phyloP scores from a whole-genome alignment of 1,140 invertebrate species.

The Aphelenchoides besseyi region DNA sequence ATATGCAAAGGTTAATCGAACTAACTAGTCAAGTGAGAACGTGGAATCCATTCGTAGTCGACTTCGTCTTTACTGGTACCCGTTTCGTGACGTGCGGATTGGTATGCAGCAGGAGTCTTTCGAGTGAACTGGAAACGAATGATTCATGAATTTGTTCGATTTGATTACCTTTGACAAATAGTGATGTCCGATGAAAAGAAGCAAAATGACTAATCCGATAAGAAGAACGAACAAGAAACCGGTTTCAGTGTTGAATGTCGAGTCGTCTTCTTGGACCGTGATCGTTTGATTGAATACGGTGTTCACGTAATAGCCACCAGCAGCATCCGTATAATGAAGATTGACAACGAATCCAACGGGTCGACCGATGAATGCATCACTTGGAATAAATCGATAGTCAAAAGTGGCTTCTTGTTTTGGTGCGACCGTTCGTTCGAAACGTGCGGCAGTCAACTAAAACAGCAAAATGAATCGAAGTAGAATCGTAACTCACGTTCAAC shows the following conservation, averaged over 20 bases:
- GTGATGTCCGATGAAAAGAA: slow-evolving; percentile 84
- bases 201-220: slow-evolving; percentile 78
- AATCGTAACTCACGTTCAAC: slow-evolving; percentile 73
- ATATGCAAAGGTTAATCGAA: slow-evolving; percentile 2
- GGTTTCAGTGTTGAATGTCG: slow-evolving; percentile 94
- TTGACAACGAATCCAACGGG: slow-evolving; percentile 92
- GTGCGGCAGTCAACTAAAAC: slow-evolving; percentile 77
- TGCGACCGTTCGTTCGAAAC: slow-evolving; percentile 83
- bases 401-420: slow-evolving; percentile 88
- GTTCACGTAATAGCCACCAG: slow-evolving; percentile 73
- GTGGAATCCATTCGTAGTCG: slow-evolving; percentile 94
- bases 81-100: slow-evolving; percentile 74
- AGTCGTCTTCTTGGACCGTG: slow-evolving; percentile 89
- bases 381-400: slow-evolving; percentile 87
- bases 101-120: slow-evolving; percentile 66
- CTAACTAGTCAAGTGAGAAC: slow-evolving; percentile 8
- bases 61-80: slow-evolving; percentile 74
- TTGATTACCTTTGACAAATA: slow-evolving; percentile 73
- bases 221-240: slow-evolving; percentile 93
- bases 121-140: slow-evolving; percentile 63
- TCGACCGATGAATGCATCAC: slow-evolving; percentile 86
- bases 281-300: slow-evolving; percentile 98
- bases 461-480: slow-evolving; percentile 25
- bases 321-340: slow-evolving; percentile 81
- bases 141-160: slow-evolving; percentile 53